Conservation (phyloP, 2,113 vertebrate genomes). For the Orthonyx spaldingii region DNA sequence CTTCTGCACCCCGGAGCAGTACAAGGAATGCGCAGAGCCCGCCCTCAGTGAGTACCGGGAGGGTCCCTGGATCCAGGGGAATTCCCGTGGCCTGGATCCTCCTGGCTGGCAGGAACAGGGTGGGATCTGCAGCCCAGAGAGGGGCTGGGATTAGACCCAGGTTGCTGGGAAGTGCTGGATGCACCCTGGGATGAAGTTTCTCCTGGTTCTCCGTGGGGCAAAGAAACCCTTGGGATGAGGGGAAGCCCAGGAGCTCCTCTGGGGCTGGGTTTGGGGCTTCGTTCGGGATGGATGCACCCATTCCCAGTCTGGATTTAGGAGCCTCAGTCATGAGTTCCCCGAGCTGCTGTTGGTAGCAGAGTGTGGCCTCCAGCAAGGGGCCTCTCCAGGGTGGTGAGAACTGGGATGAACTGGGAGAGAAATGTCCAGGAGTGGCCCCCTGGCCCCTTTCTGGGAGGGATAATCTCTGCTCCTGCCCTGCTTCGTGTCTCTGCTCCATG, state of each 20-base stretch:
- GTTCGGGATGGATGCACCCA: background rate
- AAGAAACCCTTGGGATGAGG: background rate
- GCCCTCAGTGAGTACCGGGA: slow-evolving; percentile 84
- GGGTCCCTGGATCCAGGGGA: background rate
- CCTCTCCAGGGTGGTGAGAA: too few species aligned
- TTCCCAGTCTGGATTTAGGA: background rate
- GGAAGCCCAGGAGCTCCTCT: background rate
- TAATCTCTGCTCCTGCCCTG: background rate
- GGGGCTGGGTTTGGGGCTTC: background rate
- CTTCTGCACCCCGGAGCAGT: slow-evolving; percentile 98
- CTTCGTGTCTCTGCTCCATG: background rate
- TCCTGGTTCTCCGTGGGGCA: background rate
- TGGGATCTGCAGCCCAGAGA: background rate
- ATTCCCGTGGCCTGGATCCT: background rate
- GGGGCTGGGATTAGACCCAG: background rate
- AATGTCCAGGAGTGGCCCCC: background rate
- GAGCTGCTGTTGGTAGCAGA: background rate
- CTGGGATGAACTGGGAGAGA: background rate
- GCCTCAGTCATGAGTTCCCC: background rate
- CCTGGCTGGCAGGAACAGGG: background rate
- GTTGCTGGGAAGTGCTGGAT: background rate
- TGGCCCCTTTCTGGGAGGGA: background rate
- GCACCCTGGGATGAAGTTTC: background rate
- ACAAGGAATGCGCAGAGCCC: slow-evolving; percentile 97
- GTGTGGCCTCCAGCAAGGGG: background rate